phyloP scores from a whole-genome alignment of 2,797 vertebrate species.

The Heteromormyrus szaboi region DNA sequence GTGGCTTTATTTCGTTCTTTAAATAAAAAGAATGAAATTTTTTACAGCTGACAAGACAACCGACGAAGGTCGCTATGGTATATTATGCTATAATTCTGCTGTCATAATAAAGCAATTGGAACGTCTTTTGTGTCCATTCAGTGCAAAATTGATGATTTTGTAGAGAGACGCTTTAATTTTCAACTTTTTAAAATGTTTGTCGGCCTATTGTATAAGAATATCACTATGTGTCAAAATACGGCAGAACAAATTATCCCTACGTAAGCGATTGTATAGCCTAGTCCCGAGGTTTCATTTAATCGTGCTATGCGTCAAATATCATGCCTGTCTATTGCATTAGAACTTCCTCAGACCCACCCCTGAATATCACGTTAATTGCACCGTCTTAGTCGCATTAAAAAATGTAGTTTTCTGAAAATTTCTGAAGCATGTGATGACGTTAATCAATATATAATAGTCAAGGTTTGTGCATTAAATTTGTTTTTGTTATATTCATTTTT shows the following conservation, averaged over 20 bases:
- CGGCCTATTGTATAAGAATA: background rate
- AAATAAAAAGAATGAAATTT: conserved; percentile 1
- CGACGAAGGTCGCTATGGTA: conserved; percentile 1
- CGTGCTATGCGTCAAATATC: background rate
- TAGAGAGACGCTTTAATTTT: background rate
- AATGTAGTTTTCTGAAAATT: background rate
- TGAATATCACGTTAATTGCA: background rate
- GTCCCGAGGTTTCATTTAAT: background rate
- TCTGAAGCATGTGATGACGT: background rate
- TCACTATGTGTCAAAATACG: background rate
- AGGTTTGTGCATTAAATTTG: background rate
- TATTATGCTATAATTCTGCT: conserved; percentile 9
- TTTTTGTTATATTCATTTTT: background rate
- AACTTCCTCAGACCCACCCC: background rate
- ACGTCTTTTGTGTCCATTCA: conserved; percentile 4
- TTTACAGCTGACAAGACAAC: background rate
- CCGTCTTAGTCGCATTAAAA: background rate
- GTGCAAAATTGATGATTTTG: background rate
- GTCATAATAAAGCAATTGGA: background rate
- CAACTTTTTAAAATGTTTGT: background rate
- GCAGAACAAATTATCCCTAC: background rate
- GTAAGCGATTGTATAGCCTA: background rate
- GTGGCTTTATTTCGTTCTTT: conserved; percentile 1
- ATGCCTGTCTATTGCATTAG: background rate
- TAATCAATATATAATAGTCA: background rate